These are phyloP conservation scores for Ametastegia equiseti DNA, from an alignment of 2,888 invertebrate species.

Conservation along the genomic window DNA sequence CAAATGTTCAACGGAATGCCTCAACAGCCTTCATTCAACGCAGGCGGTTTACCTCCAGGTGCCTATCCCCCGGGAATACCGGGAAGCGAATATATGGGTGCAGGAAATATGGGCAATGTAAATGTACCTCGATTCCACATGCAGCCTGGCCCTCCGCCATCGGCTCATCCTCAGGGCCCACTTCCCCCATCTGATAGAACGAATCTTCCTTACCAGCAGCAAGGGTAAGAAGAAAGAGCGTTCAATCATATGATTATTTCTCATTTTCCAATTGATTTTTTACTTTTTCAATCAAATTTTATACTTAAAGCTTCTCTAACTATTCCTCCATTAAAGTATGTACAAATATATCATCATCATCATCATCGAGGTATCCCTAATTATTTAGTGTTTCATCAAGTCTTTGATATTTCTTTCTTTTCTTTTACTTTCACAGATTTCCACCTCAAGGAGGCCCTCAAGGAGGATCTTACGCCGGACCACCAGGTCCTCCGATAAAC, in stretches of 20 bases:
- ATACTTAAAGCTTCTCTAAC: no score
- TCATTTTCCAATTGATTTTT: not conserved
- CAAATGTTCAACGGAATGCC: constrained; percentile 71
- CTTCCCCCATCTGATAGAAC: constrained; percentile 61
- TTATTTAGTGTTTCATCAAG: not conserved
- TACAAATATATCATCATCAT: no score
- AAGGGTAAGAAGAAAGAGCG: constrained; percentile 61
- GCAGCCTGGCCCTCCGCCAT: constrained; percentile 63
- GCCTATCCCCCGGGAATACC: constrained; percentile 64
- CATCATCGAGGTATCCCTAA: not conserved
- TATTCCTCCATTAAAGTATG: no score
- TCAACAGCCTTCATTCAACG: constrained; percentile 62
- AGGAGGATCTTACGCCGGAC: constrained; percentile 64
- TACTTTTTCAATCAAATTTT: no score
- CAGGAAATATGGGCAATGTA: constrained; percentile 65
- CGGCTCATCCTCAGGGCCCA: constrained; percentile 46
- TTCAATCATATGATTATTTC: not conserved
- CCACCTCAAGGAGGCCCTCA: constrained; percentile 65
- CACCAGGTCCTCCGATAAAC: constrained; percentile 62
- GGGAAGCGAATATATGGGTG: constrained; percentile 66
- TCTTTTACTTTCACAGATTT: constrained; percentile 60
- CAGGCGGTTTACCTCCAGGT: constrained; percentile 61
- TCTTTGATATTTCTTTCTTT: not conserved
- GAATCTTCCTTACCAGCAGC: constrained; percentile 65
- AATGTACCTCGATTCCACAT: constrained; percentile 70